Conservation (phyloP, 2,113 vertebrate species). For the Leptodactylus fuscus region DNA sequence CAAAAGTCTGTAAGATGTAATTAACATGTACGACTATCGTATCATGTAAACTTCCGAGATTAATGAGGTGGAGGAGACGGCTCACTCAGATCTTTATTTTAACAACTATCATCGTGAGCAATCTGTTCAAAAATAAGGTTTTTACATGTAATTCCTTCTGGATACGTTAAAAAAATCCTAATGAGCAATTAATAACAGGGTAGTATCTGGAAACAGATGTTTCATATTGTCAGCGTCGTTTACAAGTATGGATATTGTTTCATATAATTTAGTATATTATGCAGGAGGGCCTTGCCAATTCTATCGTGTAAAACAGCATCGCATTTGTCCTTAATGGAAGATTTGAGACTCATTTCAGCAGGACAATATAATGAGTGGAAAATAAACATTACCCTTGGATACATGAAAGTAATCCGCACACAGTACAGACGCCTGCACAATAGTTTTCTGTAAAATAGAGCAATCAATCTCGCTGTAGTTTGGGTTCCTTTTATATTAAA, state of each 20-base stretch:
- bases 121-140: constrained; percentile 23
- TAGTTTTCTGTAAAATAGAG: neutral
- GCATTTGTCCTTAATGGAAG: neutral
- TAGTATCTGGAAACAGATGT: constrained; percentile 33
- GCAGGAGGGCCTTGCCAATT: neutral
- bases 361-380: neutral
- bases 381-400: constrained; percentile 35
- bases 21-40: constrained; percentile 12
- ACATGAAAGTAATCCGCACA: neutral
- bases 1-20: neutral
- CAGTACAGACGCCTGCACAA: neutral
- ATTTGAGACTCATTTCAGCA: constrained; percentile 10
- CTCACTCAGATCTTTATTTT: constrained; percentile 22
- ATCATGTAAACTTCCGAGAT: constrained; percentile 8
- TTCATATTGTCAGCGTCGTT: constrained; percentile 40
- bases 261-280: constrained; percentile 32
- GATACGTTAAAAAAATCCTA: constrained; percentile 30
- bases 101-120: constrained; percentile 17
- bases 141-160: constrained; percentile 3
- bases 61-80: constrained; percentile 28
- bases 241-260: constrained; percentile 37
- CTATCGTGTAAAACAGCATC: neutral
- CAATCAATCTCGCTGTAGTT: no score
- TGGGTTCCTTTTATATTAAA: no score
- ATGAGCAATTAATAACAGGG: constrained; percentile 43